Base-by-base conservation (phyloP, 2,888 invertebrate species). In the Stenoptilia bipunctidactyla region DNA sequence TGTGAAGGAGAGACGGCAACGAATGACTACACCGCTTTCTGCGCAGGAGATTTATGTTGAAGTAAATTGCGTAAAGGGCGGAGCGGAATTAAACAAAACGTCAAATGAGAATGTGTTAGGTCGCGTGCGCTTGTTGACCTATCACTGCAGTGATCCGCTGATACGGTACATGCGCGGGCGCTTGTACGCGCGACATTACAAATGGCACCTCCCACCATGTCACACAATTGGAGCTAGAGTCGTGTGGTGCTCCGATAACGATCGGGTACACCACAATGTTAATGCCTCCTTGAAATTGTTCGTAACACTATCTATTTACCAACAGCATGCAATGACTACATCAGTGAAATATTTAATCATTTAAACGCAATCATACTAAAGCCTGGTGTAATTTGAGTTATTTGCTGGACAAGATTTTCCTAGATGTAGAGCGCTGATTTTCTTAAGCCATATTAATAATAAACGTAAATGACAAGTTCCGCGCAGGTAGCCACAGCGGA, bases 1-100 rank as follows among this genome's bases (percentile, higher is more conserved):
- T 66, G 72, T 76, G 73, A 73, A 63, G 67, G 61, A 50, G 49
- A 51, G 54, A 59, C 67, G 49, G 66, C 63, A 66, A 72, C 66
- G 65, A 67, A 72, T 71, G 61, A 59, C 58, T 51, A 45, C 55
- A 50, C 46, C 56, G 51, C 47, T 47, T 56, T 53, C 53, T 51
- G 53, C 55, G 53, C 49, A 50, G 41, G 44, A 68, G 65, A 66
- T 67, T 68, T 66, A 69, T 63, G 55, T 34, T 14, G 41, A 52
- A 52, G 58, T 56, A 64, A 65, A 66, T 63, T 66, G 61, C 61
- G 55, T 56, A 63, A 72, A 70, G 67, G 64, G 66, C 65, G 62
- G 62, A 61, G 60, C 61, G 47, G 45, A 46, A 53, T 54, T 53
- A 45, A 56, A 51, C 53, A 53, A 56, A 60, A 49, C 52, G 45